Evolutionary conservation across 2,113 vertebrate genomes (phyloP), one percentile per base, ranked within the genome.

Genomic region (Dermatemys mawii): DNA sequence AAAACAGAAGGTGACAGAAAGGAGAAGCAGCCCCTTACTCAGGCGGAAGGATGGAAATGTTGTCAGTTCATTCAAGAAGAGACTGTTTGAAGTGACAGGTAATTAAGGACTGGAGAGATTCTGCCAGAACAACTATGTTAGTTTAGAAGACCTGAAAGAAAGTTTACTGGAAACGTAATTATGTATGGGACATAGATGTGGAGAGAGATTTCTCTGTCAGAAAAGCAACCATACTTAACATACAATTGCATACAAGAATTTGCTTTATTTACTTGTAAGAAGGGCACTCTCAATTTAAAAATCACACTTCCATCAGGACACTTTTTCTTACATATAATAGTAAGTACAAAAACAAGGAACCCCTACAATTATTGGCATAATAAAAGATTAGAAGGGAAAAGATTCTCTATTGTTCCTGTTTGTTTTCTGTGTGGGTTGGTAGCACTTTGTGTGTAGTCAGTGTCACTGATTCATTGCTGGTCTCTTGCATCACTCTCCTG

Each of bases 1-100:
- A 98, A 99, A 99, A 98, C 99, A 99, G 97, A 99, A 99, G 96
- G 99, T 99, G 95, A 99, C 99, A 80, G 99, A 99, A 97, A 98
- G 99, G 96, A 99, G 99, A 97, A 99, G 99, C 98, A 99, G 99
- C 89, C 99, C 99, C 24, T 98, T 99, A 97, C 98, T 99, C 81
- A 99, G 99, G 97, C 98, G 99, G 97, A 99, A 99, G 98, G 99
- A 99, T 90, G 99, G 99, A 97, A 99, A 98, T 94, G 97, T 98
- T 79, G 98, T 99, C 97, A 98, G 98, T 96, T 99, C 99, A 63
- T 99, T 99, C 98, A 99, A 99, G 98, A 99, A 99, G 97, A 98
- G 99, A 97, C 98, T 99, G 90, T 98, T 99, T 49, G 99, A 99
- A 96, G 98, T 99, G 94, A 98, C 99, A 99, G 99, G 99, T 99